These are phyloP conservation scores for Procambarus clarkii DNA, from an alignment of 1,140 invertebrate species.

Conservation along the genomic window DNA sequence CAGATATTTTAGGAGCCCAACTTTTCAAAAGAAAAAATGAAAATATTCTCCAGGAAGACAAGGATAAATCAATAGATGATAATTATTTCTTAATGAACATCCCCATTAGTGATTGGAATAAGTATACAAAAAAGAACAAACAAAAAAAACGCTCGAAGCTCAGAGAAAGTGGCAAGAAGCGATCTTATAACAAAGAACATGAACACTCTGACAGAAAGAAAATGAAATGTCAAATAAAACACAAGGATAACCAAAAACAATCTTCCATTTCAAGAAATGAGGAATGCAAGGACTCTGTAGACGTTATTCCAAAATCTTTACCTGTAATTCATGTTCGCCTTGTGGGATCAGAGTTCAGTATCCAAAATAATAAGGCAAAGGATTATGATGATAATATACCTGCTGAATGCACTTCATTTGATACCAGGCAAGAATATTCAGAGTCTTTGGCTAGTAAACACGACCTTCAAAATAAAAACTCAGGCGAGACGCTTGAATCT, in stretches of 20 bases:
- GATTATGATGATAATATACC: neutral
- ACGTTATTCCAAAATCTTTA: neutral
- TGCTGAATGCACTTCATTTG: neutral
- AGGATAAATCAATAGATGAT: neutral
- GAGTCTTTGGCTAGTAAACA: neutral
- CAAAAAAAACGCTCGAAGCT: neutral
- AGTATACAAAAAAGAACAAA: neutral
- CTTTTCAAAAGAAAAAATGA: neutral
- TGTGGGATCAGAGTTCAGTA: neutral
- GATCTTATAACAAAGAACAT: neutral
- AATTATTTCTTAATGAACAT: neutral
- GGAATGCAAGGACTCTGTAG: neutral
- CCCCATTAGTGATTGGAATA: neutral
- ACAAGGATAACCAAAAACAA: neutral
- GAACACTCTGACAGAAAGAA: neutral
- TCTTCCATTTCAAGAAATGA: neutral
- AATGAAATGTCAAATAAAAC: neutral
- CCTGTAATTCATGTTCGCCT: conserved; percentile 9
- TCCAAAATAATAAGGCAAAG: neutral
- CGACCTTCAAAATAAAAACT: neutral
- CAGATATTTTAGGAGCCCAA: neutral
- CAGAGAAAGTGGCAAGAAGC: neutral
- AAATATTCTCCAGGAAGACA: neutral
- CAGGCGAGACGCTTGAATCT: neutral
- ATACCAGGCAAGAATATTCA: neutral